Conservation (phyloP, 2,113 vertebrate genomes). For the Dasyprocta punctata region DNA sequence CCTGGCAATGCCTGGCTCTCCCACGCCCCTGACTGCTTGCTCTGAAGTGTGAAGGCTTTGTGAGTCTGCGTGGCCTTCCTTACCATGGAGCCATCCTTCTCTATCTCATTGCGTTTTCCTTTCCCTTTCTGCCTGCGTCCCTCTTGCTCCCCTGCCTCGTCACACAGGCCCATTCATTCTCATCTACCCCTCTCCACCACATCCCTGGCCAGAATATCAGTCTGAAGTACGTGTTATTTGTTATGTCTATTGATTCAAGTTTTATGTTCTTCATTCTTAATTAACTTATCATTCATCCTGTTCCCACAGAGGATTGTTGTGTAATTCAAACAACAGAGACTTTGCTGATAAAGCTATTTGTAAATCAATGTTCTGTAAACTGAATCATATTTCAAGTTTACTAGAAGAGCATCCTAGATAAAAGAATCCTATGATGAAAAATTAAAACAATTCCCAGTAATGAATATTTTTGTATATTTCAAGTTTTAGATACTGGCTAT, state of each 20-base stretch:
- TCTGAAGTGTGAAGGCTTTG: background rate
- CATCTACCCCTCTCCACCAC: background rate
- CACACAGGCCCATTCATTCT: background rate
- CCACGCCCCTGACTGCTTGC: background rate
- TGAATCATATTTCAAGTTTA: constrained; percentile 67
- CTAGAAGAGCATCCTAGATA: constrained; percentile 55
- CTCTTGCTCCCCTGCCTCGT: background rate
- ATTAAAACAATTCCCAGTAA: constrained; percentile 62
- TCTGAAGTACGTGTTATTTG: constrained; percentile 33
- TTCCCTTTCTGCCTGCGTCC: background rate
- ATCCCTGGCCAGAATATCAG: constrained; percentile 24
- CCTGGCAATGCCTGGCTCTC: background rate
- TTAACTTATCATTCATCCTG: constrained; percentile 69
- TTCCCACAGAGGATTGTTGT: constrained; percentile 28
- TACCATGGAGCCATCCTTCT: background rate
- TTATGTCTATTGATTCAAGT: constrained; percentile 68
- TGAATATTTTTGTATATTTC: constrained; percentile 12
- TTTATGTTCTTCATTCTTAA: constrained; percentile 69
- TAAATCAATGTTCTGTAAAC: constrained; percentile 75
- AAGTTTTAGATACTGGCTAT: constrained; percentile 45
- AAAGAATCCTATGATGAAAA: constrained; percentile 66
- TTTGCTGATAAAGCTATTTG: constrained; percentile 74
- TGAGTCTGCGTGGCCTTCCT: background rate
- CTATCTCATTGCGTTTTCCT: background rate
- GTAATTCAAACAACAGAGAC: constrained; percentile 65